Evolutionary conservation across 1,140 invertebrate genomes (phyloP).

Genomic region (Spodoptera frugiperda): DNA sequence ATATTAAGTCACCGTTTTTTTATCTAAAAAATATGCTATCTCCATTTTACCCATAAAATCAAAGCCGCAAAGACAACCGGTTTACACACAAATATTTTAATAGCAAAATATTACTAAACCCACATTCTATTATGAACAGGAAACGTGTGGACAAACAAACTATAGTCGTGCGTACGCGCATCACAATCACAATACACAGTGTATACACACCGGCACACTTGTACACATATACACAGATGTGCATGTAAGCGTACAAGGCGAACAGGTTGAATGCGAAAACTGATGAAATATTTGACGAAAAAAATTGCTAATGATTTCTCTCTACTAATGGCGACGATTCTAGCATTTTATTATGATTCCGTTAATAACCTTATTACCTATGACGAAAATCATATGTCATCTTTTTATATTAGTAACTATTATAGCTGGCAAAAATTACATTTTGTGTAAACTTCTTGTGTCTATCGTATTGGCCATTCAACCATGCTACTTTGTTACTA

Average conservation of each 20-base stretch:
- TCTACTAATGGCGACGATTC: neutral
- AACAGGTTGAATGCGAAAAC: constrained; percentile 14
- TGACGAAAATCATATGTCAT: too few species aligned
- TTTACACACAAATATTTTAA: constrained; percentile 23
- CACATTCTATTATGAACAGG: constrained; percentile 19
- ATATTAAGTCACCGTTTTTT: neutral
- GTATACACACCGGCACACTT: neutral
- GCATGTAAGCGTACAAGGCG: constrained; percentile 1
- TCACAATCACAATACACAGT: constrained; percentile 4
- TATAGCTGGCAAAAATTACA: too few species aligned
- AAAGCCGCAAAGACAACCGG: constrained; percentile 34
- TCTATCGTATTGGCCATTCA: too few species aligned
- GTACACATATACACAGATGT: constrained; percentile 16
- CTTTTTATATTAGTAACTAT: too few species aligned
- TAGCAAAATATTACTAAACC: constrained; percentile 35
- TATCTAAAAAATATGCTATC: constrained; percentile 18
- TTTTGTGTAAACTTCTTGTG: too few species aligned
- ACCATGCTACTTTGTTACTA: too few species aligned
- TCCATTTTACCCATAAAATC: constrained; percentile 3
- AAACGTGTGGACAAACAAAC: constrained; percentile 35
- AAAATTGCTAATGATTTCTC: neutral
- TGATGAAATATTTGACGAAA: constrained; percentile 10
- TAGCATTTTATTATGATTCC: too few species aligned
- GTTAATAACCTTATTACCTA: too few species aligned
- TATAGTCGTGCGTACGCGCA: constrained; percentile 3